Conservation (phyloP, 2,888 invertebrate genomes). For the Ectobius pallidus region DNA sequence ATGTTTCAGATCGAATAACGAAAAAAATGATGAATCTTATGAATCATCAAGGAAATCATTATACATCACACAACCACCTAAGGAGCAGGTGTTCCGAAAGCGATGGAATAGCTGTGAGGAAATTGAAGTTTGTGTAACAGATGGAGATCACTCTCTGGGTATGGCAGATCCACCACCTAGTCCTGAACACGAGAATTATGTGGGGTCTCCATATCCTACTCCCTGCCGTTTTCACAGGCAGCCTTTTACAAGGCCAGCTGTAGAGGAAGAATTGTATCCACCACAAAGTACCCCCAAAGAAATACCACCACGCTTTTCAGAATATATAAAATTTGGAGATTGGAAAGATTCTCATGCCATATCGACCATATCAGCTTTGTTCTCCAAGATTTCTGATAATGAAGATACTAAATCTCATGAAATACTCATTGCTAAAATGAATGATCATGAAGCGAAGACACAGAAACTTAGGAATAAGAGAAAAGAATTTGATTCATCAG, state of each 20-base stretch:
- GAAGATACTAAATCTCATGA: background rate
- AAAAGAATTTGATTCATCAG: no score
- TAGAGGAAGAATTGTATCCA: background rate
- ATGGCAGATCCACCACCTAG: conserved; percentile 28
- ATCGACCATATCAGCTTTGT: background rate
- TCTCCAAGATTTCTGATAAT: background rate
- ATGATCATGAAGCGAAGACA: background rate
- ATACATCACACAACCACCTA: no score
- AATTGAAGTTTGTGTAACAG: background rate
- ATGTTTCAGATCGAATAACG: no score
- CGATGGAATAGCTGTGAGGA: no score
- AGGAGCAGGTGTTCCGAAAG: no score
- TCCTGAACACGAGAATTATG: background rate
- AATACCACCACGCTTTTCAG: background rate
- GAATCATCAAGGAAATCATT: no score
- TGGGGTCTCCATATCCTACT: conserved; percentile 10
- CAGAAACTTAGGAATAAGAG: background rate
- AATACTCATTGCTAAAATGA: conserved; percentile 9
- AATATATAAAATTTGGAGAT: background rate
- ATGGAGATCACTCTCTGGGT: no score
- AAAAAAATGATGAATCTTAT: no score
- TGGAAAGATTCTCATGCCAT: background rate
- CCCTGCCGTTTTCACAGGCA: background rate
- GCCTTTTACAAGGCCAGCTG: background rate
- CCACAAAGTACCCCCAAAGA: background rate